A percentile compares a stretch with the other conserved stretches of the same genome.
phyloP scores from a whole-genome alignment of 1,140 invertebrate species.

The Hypothenemus hampei region DNA sequence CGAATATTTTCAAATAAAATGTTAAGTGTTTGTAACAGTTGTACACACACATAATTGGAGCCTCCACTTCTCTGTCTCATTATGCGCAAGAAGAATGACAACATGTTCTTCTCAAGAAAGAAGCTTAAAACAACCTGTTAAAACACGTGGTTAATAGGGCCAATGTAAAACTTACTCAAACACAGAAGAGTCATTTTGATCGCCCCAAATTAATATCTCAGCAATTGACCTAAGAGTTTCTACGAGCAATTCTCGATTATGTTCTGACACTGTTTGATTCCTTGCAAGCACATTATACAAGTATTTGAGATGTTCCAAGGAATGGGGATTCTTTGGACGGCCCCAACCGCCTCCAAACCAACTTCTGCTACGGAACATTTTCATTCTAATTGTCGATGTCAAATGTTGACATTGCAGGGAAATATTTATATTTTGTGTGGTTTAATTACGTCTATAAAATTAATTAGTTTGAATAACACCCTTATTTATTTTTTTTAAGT shows the following conservation, averaged over 20 bases:
- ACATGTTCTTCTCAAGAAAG: constrained; percentile 99
- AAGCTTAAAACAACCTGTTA: constrained; percentile 75
- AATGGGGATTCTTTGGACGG: constrained; percentile 93
- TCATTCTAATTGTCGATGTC: background rate
- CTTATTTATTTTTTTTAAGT: no score
- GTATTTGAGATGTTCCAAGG: constrained; percentile 94
- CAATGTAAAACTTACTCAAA: constrained; percentile 80
- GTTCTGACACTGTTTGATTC: constrained; percentile 95
- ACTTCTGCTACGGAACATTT: constrained; percentile 80
- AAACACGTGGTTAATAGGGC: background rate
- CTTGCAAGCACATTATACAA: constrained; percentile 92
- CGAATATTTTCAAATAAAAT: constrained; percentile 99
- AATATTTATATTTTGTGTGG: no score
- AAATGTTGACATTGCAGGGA: no score
- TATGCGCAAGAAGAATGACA: constrained; percentile 95
- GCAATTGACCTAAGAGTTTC: constrained; percentile 96
- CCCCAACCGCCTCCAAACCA: constrained; percentile 84
- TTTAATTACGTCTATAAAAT: no score
- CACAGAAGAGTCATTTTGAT: constrained; percentile 98
- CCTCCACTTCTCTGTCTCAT: constrained; percentile 95
- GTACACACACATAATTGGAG: constrained; percentile 92
- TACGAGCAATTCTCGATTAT: constrained; percentile 90
- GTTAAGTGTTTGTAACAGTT: constrained; percentile 95
- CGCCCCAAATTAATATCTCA: constrained; percentile 99
- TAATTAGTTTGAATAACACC: no score